These are phyloP conservation scores for Prionailurus bengalensis DNA, from an alignment of 2,113 vertebrate genomes.

Conservation along the genomic window DNA sequence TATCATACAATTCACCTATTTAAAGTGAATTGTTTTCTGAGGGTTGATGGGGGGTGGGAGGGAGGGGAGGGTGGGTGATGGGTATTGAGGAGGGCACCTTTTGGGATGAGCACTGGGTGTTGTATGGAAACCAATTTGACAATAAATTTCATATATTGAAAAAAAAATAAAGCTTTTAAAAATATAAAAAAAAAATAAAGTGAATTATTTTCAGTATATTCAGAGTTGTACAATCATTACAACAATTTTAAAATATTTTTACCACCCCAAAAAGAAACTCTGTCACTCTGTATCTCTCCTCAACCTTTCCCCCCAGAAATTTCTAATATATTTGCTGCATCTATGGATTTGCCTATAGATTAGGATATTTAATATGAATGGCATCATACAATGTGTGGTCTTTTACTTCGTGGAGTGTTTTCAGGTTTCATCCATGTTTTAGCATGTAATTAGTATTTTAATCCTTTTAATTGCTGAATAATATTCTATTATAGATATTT, in stretches of 20 bases:
- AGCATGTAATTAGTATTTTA: background rate
- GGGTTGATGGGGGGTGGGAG: no score
- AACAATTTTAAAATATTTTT: background rate
- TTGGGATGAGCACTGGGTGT: no score
- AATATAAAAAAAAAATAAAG: background rate
- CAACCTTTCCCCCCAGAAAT: background rate
- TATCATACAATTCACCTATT: background rate
- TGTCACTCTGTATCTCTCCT: background rate
- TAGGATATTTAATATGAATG: background rate
- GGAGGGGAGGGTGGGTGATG: no score
- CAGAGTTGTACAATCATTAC: background rate
- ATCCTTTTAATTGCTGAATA: background rate
- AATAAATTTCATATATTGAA: no score
- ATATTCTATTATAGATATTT: background rate
- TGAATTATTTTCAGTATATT: background rate
- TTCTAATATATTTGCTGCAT: background rate
- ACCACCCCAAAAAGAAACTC: background rate
- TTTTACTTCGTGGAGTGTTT: background rate
- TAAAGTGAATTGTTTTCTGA: background rate
- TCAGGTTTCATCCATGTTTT: background rate
- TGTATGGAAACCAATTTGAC: no score
- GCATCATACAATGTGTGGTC: background rate
- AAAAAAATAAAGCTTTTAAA: no score
- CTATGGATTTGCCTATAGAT: background rate
- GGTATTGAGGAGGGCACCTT: no score